Conservation (phyloP, 2,113 vertebrate species). For the Nibea albiflora region DNA sequence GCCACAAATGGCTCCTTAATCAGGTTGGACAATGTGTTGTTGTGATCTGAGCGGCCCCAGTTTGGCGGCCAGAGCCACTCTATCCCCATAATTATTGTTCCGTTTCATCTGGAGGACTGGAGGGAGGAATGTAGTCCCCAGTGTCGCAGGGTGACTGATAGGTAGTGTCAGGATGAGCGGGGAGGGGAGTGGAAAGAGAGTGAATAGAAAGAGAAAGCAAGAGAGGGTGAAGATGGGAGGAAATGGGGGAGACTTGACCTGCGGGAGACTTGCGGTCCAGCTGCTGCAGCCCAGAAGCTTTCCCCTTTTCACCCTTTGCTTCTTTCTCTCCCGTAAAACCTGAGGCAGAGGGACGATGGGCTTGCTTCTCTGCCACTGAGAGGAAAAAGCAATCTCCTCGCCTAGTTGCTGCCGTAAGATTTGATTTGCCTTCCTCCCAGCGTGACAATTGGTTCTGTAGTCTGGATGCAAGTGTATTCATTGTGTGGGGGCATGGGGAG, state of each 20-base stretch:
- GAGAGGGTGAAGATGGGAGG: conserved; percentile 53
- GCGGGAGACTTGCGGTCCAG: conserved; percentile 60
- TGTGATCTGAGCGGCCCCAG: conserved; percentile 82
- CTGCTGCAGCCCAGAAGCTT: conserved; percentile 50
- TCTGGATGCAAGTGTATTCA: conserved; percentile 82
- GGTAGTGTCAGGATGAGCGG: conserved; percentile 66
- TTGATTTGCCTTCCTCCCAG: conserved; percentile 85
- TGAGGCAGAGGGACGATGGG: conserved; percentile 49
- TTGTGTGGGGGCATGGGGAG: conserved; percentile 73
- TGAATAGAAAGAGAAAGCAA: conserved; percentile 14
- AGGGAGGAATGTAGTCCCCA: conserved; percentile 66
- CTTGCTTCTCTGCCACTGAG: conserved; percentile 66
- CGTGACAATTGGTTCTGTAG: conserved; percentile 83
- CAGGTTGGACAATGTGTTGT: conserved; percentile 85
- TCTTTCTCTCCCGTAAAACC: conserved; percentile 66
- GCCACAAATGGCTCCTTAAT: conserved; percentile 85
- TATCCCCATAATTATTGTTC: conserved; percentile 82
- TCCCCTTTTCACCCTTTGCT: conserved; percentile 64
- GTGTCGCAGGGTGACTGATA: conserved; percentile 72
- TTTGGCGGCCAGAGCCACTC: conserved; percentile 79
- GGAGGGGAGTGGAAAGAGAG: conserved; percentile 49
- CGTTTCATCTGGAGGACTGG: conserved; percentile 76
- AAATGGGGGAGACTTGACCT: conserved; percentile 74
- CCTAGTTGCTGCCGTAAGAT: conserved; percentile 82
- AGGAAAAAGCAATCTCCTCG: conserved; percentile 85